Percentiles rank a stretch among this genome's conserved stretches.
These are phyloP conservation scores for Neuroterus valhalla DNA, from an alignment of 1,140 invertebrate genomes.

Conservation along the genomic window DNA sequence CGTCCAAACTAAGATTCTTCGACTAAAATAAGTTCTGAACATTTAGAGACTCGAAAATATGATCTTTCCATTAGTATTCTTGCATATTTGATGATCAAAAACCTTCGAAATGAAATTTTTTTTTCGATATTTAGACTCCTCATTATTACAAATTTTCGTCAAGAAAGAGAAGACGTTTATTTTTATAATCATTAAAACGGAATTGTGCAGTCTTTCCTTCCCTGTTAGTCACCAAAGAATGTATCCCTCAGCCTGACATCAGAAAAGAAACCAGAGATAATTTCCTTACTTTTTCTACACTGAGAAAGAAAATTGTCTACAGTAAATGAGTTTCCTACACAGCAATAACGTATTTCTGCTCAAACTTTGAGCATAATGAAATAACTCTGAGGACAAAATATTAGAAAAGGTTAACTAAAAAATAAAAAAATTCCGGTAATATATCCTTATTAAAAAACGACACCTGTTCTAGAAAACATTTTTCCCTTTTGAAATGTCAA, in stretches of 20 bases:
- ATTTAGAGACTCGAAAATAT: no score
- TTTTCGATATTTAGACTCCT: background rate
- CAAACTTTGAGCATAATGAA: background rate
- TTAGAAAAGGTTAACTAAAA: no score
- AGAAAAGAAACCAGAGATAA: slow-evolving; percentile 20
- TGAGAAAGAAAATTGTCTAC: slow-evolving; percentile 7
- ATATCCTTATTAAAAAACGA: no score
- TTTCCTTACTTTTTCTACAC: slow-evolving; percentile 10
- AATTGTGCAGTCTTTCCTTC: slow-evolving; percentile 11
- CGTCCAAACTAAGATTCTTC: no score
- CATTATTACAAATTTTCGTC: slow-evolving; percentile 1
- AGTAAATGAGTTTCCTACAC: slow-evolving; percentile 1
- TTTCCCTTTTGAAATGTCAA: no score
- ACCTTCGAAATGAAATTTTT: background rate
- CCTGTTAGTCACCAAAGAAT: slow-evolving; percentile 16
- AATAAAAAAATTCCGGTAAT: no score
- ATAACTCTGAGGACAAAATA: no score
- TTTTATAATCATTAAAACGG: background rate
- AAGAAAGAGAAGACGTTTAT: slow-evolving; percentile 16
- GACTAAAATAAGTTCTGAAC: no score
- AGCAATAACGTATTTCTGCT: background rate
- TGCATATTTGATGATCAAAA: background rate
- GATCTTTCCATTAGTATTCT: no score
- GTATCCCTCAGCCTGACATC: slow-evolving; percentile 26
- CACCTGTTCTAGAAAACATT: no score